These are phyloP conservation scores for Drosophila orosa DNA, from an alignment of 1,140 invertebrate species.

Conservation along the genomic window DNA sequence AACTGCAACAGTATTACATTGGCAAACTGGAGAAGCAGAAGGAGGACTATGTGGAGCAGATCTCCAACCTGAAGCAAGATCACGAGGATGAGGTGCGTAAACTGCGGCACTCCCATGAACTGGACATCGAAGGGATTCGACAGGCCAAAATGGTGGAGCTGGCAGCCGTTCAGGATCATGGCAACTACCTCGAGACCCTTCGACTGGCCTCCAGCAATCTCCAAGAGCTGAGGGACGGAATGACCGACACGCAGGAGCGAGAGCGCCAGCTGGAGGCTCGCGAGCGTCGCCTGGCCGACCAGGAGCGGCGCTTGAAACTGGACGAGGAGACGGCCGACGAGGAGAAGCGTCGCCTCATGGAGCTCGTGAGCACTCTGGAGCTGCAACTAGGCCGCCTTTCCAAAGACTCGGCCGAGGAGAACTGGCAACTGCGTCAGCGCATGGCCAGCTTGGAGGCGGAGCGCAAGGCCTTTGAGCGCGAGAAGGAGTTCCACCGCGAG, in stretches of 20 bases:
- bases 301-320: constrained; percentile 82
- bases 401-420: constrained; percentile 83
- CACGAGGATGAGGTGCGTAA: constrained; percentile 84
- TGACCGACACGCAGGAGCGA: constrained; percentile 78
- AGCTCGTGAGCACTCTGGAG: constrained; percentile 84
- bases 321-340: constrained; percentile 83
- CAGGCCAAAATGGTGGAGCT: constrained; percentile 83
- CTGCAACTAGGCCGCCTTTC: constrained; percentile 82
- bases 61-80: constrained; percentile 75
- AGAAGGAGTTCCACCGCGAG: constrained; percentile 82
- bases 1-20: constrained; percentile 68
- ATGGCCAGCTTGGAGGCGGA: constrained; percentile 79
- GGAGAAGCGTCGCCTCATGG: constrained; percentile 85
- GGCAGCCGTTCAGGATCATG: constrained; percentile 78
- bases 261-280: constrained; percentile 77
- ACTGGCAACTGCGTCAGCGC: constrained; percentile 84
- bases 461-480: constrained; percentile 83
- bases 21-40: constrained; percentile 82
- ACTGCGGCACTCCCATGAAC: constrained; percentile 81
- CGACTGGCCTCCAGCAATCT: constrained; percentile 83
- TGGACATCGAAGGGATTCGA: constrained; percentile 84
- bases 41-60: constrained; percentile 78
- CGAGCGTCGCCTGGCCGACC: constrained; percentile 83
- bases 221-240: constrained; percentile 68
- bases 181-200: constrained; percentile 84